These are phyloP conservation scores for Propithecus perrieri DNA, from an alignment of 2,797 vertebrate genomes.

Conservation along the genomic window DNA sequence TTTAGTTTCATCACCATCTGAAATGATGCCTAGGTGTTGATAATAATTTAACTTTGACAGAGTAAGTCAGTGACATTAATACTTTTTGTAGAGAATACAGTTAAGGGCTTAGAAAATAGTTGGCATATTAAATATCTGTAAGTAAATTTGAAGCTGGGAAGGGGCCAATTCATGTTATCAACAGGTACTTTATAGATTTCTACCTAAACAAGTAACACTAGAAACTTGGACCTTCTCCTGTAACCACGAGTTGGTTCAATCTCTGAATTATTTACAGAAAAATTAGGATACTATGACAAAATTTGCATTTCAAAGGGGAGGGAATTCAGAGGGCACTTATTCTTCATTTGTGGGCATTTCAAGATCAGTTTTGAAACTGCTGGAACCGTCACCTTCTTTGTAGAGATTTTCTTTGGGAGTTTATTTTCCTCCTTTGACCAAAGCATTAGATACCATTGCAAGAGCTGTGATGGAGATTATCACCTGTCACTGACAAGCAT, in stretches of 20 bases:
- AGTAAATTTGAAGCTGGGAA: not conserved
- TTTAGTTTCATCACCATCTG: not conserved
- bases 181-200: constrained; percentile 20
- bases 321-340: not conserved
- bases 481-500: not conserved
- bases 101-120: not conserved
- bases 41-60: not conserved
- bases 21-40: not conserved
- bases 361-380: not conserved
- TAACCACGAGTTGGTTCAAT: constrained; percentile 26
- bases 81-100: not conserved
- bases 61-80: not conserved
- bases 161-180: not conserved
- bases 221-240: constrained; percentile 54
- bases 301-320: constrained; percentile 73
- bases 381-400: not conserved
- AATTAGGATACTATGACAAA: constrained; percentile 71
- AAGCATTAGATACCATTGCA: not conserved
- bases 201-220: constrained; percentile 55
- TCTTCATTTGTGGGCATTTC: constrained; percentile 63
- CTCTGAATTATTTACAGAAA: constrained; percentile 84
- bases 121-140: not conserved
- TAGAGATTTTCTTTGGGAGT: not conserved
- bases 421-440: not conserved
- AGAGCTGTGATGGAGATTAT: not conserved